phyloP scores from a whole-genome alignment of 2,113 vertebrate species.

The Dicrurus megarhynchus region DNA sequence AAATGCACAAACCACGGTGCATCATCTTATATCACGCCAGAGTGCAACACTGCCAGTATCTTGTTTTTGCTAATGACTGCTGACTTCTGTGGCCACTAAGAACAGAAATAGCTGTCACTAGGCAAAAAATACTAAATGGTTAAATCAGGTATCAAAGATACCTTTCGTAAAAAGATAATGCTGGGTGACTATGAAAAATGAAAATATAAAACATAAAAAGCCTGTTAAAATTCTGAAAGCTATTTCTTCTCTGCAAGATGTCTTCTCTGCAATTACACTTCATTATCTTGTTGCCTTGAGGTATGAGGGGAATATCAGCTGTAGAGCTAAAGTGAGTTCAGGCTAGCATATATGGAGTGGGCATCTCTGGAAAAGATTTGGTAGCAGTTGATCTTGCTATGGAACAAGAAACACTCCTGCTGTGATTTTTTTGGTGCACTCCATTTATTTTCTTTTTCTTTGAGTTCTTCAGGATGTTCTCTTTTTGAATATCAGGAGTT shows the following conservation, averaged over 20 bases:
- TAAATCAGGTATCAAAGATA: neutral
- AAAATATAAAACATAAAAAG: neutral
- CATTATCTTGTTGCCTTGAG: neutral
- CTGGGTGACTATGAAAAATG: neutral
- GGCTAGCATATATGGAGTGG: neutral
- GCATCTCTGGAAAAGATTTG: neutral
- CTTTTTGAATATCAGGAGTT: neutral
- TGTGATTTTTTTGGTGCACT: neutral
- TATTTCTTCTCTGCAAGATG: neutral
- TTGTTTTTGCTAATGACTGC: neutral
- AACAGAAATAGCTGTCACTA: neutral
- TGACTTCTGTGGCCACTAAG: neutral
- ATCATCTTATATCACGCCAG: neutral
- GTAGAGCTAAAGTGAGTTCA: neutral
- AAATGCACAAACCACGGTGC: neutral
- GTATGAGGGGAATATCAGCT: neutral
- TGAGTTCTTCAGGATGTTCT: neutral
- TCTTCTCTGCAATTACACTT: neutral
- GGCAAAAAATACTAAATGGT: neutral
- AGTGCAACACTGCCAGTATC: neutral
- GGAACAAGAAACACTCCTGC: neutral
- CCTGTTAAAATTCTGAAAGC: neutral
- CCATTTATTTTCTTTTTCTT: neutral
- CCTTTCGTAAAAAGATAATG: neutral
- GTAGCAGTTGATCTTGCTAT: neutral